Base-by-base conservation (phyloP, 2,888 invertebrate genomes). In the Ryuthela nishihirai region DNA sequence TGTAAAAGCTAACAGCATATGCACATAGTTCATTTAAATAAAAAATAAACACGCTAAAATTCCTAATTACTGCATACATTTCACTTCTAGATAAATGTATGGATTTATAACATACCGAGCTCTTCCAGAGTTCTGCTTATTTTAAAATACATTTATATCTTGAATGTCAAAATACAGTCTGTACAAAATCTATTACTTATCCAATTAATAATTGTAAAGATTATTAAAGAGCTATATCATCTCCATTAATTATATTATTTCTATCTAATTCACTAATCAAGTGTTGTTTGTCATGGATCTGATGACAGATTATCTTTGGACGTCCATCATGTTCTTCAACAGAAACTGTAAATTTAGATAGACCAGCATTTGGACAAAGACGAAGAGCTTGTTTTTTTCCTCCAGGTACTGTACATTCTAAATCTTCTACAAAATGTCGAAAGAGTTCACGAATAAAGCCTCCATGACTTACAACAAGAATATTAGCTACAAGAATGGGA, bases 331-430 rank as follows among this genome's bases (percentile, higher is more conserved):
- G 55, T 12, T 69, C 67, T 36, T 65, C 65, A 2, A 71, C 39
- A 15, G 68, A 69, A 29, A 73, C 69, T 18, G 69, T 70, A 55
- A 74, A 74, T 60, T 70, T 72, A 4, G 73, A 73, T 23, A 74
- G 62, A 48, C 72, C 73, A n/a, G 73, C 72, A 62, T 74, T 74
- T 10, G 73, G 73, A 54, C 72, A 70, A n/a, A 72, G 68, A 36
- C 70, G 68, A 34, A 70, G 63, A 1, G 71, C 72, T 50, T 69
- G 68, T 25, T 68, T 67, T 29, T 69, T 69, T 9, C 71, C 70
- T 4, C 72, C 73, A 3, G 72, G 70, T 4, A 73, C 64, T 43
- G 68, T 67, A 47, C 69, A 67, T 12, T 65, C 67, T 7, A 67
- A 48, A 52, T 67, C 66, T 36, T 72, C 71, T 2, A 72, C 69